Base-by-base conservation (phyloP, 2,797 vertebrate species). In the Microctenopoma steveboyesi region DNA sequence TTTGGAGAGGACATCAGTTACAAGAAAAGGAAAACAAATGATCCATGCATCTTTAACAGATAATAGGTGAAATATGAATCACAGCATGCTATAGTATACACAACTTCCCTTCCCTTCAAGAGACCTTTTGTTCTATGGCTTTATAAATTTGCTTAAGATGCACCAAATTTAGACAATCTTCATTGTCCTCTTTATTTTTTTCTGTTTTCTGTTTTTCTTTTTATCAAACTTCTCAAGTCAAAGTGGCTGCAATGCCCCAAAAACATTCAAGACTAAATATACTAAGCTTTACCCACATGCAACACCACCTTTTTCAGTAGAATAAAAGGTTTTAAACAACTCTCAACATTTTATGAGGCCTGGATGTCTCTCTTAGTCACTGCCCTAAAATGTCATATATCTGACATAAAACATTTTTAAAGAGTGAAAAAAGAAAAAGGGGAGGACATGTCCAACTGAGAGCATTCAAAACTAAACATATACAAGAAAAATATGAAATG, bases 361-460 rank as follows among this genome's bases (percentile, higher is more conserved):
- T 65, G 64, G 64, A 85, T 82, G 79, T 79, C 73, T 86, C 77
- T 86, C 79, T 89, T 81, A 83, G 79, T 90, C 83, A 78, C 69
- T 84, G 90, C 88, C 84, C 82, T 70, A 73, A 88, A 88, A 91
- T 89, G 89, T 91, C 87, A 91, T 87, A 88, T 74, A 78, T 90
- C 77, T 84, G 79, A 88, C 88, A 86, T 91, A 88, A 91, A 89
- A 87, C 83, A 87, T 86, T 88, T 89, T 76, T 92, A 87, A 91
- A 90, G 89, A 89, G 88, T 91, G 87, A 82, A 91, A 83, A 85
- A 75, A 75, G 71, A 49, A 74, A 84, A 85, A 85, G 66, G 64
- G 81, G 64, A 85, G 85, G 76, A 89, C 77, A 91, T 85, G 86
- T 90, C 88, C 78, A 69, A 88, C 85, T 75, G 83, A 89, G 88